Conservation (phyloP, 2,113 vertebrate species). For the Sinosuthora webbiana region DNA sequence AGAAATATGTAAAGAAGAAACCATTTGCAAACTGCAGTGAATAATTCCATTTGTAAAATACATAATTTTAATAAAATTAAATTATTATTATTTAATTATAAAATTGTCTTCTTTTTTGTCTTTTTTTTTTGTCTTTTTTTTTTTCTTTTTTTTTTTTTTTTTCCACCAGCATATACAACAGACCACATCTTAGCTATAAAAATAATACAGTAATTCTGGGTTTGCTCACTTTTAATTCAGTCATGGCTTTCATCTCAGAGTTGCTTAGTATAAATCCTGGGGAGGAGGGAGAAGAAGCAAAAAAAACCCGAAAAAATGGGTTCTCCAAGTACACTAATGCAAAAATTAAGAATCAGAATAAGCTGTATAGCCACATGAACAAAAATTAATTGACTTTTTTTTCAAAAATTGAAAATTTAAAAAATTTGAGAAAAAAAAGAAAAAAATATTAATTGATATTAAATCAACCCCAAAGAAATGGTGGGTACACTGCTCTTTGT, state of each 20-base stretch:
- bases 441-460: neutral
- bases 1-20: neutral
- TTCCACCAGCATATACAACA: neutral
- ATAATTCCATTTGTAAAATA: neutral
- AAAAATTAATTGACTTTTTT: neutral
- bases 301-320: neutral
- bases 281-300: neutral
- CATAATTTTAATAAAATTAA: neutral
- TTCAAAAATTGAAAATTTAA: accelerated
- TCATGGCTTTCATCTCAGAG: neutral
- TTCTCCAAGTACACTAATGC: neutral
- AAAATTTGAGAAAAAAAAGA: neutral
- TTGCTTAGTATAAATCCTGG: neutral
- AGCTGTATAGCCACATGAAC: neutral
- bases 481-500: neutral
- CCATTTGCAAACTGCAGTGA: neutral
- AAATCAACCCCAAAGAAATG: neutral
- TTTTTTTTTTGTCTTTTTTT: too few relatives aligned
- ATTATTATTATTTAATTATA: too few relatives aligned
- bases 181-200: neutral
- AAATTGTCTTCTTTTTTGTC: too few relatives aligned
- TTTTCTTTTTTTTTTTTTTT: neutral
- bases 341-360: neutral
- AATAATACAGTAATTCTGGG: neutral
- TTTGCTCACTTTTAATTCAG: neutral